These are phyloP conservation scores for Leucoraja ocellata DNA, from an alignment of 2,797 vertebrate species.

Conservation along the genomic window DNA sequence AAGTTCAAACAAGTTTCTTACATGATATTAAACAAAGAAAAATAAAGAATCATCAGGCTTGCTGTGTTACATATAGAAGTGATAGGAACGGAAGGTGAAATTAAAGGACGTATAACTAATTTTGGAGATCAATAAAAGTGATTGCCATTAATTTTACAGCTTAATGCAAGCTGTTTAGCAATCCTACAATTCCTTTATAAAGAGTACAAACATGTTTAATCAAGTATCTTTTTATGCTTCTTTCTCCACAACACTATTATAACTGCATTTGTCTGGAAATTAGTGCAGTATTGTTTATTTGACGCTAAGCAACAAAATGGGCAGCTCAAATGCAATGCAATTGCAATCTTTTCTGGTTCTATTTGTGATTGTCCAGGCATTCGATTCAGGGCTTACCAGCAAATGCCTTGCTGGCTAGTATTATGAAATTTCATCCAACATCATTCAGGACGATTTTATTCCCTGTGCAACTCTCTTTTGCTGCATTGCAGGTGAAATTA, in stretches of 20 bases:
- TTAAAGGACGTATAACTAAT: neutral
- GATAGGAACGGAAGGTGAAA: neutral
- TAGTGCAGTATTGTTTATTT: too few relatives aligned
- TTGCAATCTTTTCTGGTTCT: too few relatives aligned
- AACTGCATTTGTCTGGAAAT: too few relatives aligned
- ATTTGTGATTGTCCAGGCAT: too few relatives aligned
- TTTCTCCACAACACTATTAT: neutral
- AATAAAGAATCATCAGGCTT: neutral
- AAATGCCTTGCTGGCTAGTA: too few relatives aligned
- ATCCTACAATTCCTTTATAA: neutral
- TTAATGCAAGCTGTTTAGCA: neutral
- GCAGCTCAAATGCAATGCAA: too few relatives aligned
- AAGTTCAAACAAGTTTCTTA: neutral
- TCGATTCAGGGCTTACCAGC: too few relatives aligned
- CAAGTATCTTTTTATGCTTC: neutral
- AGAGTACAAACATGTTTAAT: neutral
- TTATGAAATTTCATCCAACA: too few relatives aligned
- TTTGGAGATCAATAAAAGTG: neutral
- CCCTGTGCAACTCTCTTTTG: too few relatives aligned
- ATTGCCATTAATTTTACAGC: neutral
- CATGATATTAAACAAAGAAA: neutral
- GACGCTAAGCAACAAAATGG: too few relatives aligned
- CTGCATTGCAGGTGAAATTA: too few relatives aligned
- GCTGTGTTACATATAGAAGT: neutral
- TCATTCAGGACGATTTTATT: too few relatives aligned